phyloP scores from a whole-genome alignment of 2,797 vertebrate genomes.

The Sardinella longiceps region DNA sequence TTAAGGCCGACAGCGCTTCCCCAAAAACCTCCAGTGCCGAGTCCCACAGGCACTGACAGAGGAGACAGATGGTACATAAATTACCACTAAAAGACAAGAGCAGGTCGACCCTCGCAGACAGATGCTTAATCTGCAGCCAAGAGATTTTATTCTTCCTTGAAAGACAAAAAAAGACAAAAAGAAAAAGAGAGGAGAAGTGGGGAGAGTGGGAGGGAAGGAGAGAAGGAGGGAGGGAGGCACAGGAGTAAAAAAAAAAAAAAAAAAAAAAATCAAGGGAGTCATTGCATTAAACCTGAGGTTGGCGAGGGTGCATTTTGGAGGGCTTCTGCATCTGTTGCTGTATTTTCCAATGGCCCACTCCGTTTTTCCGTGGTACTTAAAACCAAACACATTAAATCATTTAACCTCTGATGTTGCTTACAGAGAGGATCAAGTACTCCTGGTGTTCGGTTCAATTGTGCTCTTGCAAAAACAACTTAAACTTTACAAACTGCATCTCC shows the following conservation, averaged over 20 bases:
- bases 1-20: conserved; percentile 54
- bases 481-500: conserved; percentile 23
- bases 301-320: conserved; percentile 65
- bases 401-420: conserved; percentile 63
- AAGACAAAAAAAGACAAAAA: conserved; percentile 55
- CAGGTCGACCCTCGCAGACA: conserved; percentile 65
- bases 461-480: conserved; percentile 56
- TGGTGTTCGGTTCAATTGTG: conserved; percentile 40
- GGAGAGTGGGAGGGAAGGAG: background rate
- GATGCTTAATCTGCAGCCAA: conserved; percentile 77
- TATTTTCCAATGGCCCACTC: conserved; percentile 64
- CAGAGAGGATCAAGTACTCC: conserved; percentile 46
- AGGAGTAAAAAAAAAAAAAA: conserved; percentile 53
- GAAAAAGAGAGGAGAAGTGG: background rate
- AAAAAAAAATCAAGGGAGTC: conserved; percentile 63
- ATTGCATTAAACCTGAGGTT: conserved; percentile 72
- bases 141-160: conserved; percentile 77
- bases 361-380: conserved; percentile 64
- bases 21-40: conserved; percentile 61
- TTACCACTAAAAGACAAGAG: conserved; percentile 76
- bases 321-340: conserved; percentile 76
- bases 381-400: conserved; percentile 68
- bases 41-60: conserved; percentile 76
- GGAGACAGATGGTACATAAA: conserved; percentile 76
- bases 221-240: background rate